phyloP scores from a whole-genome alignment of 1,140 invertebrate genomes.

The Reticulitermes speratus region DNA sequence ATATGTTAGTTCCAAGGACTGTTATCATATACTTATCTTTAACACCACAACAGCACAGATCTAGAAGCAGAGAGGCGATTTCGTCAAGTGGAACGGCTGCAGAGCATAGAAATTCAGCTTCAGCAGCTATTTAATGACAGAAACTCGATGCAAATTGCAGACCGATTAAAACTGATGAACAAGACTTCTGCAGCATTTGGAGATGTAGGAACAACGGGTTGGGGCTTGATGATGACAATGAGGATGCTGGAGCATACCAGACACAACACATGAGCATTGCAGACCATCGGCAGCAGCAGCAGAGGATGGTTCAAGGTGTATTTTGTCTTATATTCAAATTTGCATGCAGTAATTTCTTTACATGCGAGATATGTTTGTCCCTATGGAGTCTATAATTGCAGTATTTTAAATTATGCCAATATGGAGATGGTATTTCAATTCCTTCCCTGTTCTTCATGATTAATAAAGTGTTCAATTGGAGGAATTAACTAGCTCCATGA shows the following conservation, averaged over 20 bases:
- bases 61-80: conserved; percentile 60
- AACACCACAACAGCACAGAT: conserved; percentile 30
- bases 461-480: too few relatives aligned
- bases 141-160: conserved; percentile 25
- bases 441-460: too few relatives aligned
- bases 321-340: not conserved
- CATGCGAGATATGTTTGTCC: not conserved
- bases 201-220: conserved; percentile 50
- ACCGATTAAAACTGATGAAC: not conserved
- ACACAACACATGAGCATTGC: conserved; percentile 36
- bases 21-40: not conserved
- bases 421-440: too few relatives aligned
- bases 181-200: conserved; percentile 44
- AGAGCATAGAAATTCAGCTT: conserved; percentile 58
- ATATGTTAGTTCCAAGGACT: not conserved
- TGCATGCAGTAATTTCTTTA: not conserved
- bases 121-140: conserved; percentile 54
- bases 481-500: too few relatives aligned
- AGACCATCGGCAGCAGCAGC: conserved; percentile 43
- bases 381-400: not conserved
- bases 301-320: conserved; percentile 42
- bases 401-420: too few relatives aligned
- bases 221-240: conserved; percentile 47
- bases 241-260: conserved; percentile 38
- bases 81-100: conserved; percentile 57